These are phyloP conservation scores for Eretmochelys imbricata DNA, from an alignment of 2,113 vertebrate genomes.

Conservation along the genomic window DNA sequence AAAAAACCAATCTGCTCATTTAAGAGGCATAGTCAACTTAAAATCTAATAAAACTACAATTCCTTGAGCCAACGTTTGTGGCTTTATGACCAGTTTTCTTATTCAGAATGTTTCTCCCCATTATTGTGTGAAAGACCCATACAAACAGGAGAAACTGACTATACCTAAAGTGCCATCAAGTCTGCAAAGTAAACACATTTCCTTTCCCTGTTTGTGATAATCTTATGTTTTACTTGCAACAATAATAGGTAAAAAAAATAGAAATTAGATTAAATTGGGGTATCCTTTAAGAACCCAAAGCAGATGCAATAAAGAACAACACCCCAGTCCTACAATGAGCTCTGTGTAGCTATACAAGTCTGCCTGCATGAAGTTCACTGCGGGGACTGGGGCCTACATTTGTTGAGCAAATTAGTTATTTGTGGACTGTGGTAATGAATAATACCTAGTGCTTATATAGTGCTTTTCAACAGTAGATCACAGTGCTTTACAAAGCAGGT, in stretches of 20 bases:
- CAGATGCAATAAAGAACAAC: neutral
- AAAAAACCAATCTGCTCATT: too few species aligned
- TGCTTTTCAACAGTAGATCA: neutral
- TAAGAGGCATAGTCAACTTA: neutral
- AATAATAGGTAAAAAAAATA: neutral
- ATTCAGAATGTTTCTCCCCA: neutral
- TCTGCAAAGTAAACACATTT: neutral
- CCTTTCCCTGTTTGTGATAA: neutral
- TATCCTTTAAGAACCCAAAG: neutral
- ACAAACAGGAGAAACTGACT: neutral
- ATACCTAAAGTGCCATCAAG: neutral
- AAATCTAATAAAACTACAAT: neutral
- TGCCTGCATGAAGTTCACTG: neutral
- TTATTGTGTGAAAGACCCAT: neutral
- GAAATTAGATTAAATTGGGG: neutral
- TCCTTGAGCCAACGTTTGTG: neutral
- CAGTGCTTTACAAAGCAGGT: neutral
- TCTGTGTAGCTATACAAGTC: neutral
- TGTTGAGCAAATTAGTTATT: neutral
- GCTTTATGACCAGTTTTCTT: neutral
- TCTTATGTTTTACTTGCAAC: neutral
- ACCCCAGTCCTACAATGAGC: neutral
- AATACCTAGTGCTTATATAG: neutral
- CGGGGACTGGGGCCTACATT: neutral
- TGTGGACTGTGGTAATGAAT: neutral